Base-by-base conservation (phyloP, 2,797 vertebrate species). In the Enteromius anoplus region DNA sequence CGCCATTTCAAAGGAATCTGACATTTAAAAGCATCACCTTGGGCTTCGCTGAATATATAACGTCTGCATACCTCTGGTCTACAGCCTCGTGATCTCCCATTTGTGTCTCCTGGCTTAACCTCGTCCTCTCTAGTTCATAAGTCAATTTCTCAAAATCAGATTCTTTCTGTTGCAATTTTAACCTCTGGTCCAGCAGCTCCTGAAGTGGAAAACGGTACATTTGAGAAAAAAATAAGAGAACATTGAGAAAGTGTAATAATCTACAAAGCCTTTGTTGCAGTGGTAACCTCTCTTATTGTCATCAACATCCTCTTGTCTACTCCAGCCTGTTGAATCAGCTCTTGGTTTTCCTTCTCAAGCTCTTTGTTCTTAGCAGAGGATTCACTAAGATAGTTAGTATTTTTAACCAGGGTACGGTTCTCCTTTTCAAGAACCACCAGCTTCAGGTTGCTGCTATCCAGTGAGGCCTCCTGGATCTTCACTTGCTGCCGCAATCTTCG, bases 71-170 rank as follows among this genome's bases (percentile, higher is more conserved):
- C 75, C 53, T 21, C 53, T 71, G 82, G 92, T 98, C 97, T 68
- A 96, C 96, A 29, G 95, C 97, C 90, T 96, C 95, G 47, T 98
- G 97, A 26, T 98, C 97, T 0, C 96, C 95, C 85, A 98, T 93
- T 58, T 97, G 95, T 45, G 96, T 93, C 81, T 98, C 97, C 90
- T 98, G 98, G 93, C 97, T 98, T 82, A 99, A 92, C 6, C 97
- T 98, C 47, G 99, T 98, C 89, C 98, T 98, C 93, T 99, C 97
- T 91, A 99, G 91, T 87, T 99, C 97, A 0, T 99, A 96, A 47
- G 97, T 96, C 88, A 98, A 93, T 89, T 99, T 99, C 88, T 99
- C 97, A 5, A 99, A 94, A 84, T 99, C 97, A 60, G 98, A 99
- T 91, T 97, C 98, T 92, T 96, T 98, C 93, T 99, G 98, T 85